A percentile compares a stretch with the other conserved stretches of the same genome.
phyloP scores from a whole-genome alignment of 2,888 invertebrate species.

The Lepidochitona cinerea region DNA sequence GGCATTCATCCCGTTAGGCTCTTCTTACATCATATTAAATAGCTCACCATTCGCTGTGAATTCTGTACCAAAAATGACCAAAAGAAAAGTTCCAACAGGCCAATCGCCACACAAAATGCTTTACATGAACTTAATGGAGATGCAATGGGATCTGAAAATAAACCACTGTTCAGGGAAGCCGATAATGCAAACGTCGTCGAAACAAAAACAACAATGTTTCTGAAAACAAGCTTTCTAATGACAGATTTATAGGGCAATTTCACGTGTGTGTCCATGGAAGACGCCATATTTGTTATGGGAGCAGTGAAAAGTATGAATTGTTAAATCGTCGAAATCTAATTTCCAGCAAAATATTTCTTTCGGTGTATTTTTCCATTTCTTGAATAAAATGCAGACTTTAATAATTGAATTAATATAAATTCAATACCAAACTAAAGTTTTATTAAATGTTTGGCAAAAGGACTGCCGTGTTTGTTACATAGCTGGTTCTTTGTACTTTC shows the following conservation, averaged over 20 bases:
- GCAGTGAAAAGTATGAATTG: no score
- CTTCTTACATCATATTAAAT: no score
- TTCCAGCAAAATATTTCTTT: no score
- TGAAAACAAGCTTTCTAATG: neutral
- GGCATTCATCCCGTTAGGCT: no score
- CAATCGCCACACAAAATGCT: slow-evolving; percentile 3
- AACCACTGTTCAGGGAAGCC: slow-evolving; percentile 22
- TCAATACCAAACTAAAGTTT: no score
- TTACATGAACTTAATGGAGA: slow-evolving; percentile 25
- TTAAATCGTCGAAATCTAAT: no score
- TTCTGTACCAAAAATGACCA: slow-evolving; percentile 6
- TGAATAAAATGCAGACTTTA: no score
- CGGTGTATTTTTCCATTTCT: no score
- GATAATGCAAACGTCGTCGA: neutral
- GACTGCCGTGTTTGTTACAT: no score
- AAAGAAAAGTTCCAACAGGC: slow-evolving; percentile 26
- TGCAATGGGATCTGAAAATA: slow-evolving; percentile 27
- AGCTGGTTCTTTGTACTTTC: no score
- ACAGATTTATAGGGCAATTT: neutral
- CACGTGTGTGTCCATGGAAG: slow-evolving; percentile 31
- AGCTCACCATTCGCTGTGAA: neutral
- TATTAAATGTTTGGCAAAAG: no score
- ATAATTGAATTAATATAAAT: no score
- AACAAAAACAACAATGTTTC: neutral
- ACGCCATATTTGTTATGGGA: slow-evolving; percentile 37